phyloP scores from a whole-genome alignment of 2,113 vertebrate species.

The Kobus ellipsiprymnus region DNA sequence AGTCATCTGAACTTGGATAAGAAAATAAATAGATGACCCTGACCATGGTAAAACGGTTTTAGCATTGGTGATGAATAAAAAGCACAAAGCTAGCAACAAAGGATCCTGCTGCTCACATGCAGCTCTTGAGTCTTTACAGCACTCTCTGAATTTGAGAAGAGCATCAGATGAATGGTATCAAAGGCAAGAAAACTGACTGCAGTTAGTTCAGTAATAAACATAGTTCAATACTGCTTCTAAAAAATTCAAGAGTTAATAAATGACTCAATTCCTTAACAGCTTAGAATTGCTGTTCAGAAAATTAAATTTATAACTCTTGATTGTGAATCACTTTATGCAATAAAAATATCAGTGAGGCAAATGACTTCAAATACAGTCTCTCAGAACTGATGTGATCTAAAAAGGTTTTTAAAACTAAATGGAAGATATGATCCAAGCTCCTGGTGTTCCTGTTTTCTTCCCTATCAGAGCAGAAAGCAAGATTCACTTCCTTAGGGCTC shows the following conservation, averaged over 20 bases:
- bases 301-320: background rate
- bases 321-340: background rate
- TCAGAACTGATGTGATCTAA: background rate
- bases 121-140: background rate
- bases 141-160: background rate
- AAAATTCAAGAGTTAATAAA: background rate
- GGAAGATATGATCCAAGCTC: background rate
- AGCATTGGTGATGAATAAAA: background rate
- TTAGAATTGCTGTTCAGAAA: background rate
- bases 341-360: background rate
- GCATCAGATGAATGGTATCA: background rate
- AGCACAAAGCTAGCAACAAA: background rate
- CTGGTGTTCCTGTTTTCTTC: background rate
- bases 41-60: background rate
- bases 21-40: background rate
- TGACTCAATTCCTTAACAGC: background rate
- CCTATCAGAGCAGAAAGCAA: background rate
- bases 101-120: background rate
- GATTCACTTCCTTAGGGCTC: background rate
- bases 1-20: background rate
- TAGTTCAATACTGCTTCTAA: background rate
- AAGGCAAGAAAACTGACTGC: background rate
- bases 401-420: background rate
- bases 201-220: background rate
- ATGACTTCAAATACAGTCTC: background rate